phyloP scores from a whole-genome alignment of 2,113 vertebrate genomes.

The Parotia lawesii region DNA sequence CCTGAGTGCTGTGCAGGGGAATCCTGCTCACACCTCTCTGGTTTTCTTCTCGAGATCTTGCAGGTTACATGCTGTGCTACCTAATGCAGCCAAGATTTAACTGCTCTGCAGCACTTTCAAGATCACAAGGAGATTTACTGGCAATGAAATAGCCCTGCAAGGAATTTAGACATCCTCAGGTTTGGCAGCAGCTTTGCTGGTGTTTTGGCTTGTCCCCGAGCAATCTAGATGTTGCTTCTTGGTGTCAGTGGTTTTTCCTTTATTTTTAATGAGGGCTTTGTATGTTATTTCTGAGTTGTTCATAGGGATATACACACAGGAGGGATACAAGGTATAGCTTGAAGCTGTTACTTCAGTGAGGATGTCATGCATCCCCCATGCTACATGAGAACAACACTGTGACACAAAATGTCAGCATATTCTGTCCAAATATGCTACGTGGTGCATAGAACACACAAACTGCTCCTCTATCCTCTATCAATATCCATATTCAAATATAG shows the following conservation, averaged over 20 bases:
- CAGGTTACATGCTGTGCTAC: not conserved
- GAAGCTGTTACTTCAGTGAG: not conserved
- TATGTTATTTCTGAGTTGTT: not conserved
- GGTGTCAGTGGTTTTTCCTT: not conserved
- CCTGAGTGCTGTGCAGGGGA: not conserved
- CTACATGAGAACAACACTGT: not conserved
- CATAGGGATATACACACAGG: not conserved
- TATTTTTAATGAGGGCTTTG: not conserved
- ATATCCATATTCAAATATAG: not conserved
- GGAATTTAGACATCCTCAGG: not conserved
- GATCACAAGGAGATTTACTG: not conserved
- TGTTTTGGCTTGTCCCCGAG: not conserved
- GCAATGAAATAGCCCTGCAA: not conserved
- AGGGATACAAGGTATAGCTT: not conserved
- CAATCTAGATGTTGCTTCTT: not conserved
- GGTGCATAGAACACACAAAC: not conserved
- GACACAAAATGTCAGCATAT: not conserved
- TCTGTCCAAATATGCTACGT: not conserved
- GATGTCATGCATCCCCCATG: rapidly evolving
- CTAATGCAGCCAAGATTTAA: not conserved
- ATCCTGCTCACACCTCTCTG: not conserved
- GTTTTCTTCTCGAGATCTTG: not conserved
- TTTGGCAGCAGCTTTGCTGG: not conserved
- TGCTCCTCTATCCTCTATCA: not conserved
- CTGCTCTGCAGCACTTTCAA: not conserved